Evolutionary conservation across 2,888 invertebrate genomes (phyloP).

Genomic region (Drosophila antonietae): DNA sequence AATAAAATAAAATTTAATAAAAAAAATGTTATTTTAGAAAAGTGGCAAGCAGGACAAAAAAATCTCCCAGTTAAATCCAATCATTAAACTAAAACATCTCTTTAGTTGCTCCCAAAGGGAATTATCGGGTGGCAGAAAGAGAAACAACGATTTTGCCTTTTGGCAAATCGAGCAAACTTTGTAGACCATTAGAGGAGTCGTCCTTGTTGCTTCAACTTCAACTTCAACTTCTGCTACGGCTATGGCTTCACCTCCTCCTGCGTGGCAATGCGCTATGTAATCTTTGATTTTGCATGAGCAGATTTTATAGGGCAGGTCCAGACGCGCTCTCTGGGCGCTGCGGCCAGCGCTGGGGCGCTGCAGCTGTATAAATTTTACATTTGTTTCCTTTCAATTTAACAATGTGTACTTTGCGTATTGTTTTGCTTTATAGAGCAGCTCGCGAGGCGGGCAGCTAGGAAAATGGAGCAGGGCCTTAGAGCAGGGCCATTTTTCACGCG

Average conservation of each 20-base stretch:
- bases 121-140: background rate
- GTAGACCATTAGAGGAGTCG: slow-evolving; percentile 48
- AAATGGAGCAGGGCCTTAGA: background rate
- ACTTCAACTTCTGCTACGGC: background rate
- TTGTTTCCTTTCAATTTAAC: slow-evolving; percentile 82
- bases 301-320: slow-evolving; percentile 32
- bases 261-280: slow-evolving; percentile 36
- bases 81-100: background rate
- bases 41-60: too few relatives aligned
- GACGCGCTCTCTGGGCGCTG: background rate
- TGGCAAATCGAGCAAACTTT: slow-evolving; percentile 58
- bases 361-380: slow-evolving; percentile 80
- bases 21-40: too few relatives aligned
- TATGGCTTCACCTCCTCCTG: background rate
- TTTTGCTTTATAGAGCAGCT: slow-evolving; percentile 55
- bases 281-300: slow-evolving; percentile 73
- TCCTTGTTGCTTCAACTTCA: slow-evolving; percentile 12
- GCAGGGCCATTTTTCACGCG: slow-evolving; percentile 49
- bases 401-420: slow-evolving; percentile 77
- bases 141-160: slow-evolving; percentile 35
- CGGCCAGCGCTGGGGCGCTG: slow-evolving; percentile 37
- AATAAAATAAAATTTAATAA: too few relatives aligned
- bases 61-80: background rate
- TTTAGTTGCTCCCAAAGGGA: background rate
- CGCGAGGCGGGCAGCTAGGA: background rate